Evolutionary conservation across 2,888 invertebrate species (phyloP).

Genomic region (Melanophora roralis): DNA sequence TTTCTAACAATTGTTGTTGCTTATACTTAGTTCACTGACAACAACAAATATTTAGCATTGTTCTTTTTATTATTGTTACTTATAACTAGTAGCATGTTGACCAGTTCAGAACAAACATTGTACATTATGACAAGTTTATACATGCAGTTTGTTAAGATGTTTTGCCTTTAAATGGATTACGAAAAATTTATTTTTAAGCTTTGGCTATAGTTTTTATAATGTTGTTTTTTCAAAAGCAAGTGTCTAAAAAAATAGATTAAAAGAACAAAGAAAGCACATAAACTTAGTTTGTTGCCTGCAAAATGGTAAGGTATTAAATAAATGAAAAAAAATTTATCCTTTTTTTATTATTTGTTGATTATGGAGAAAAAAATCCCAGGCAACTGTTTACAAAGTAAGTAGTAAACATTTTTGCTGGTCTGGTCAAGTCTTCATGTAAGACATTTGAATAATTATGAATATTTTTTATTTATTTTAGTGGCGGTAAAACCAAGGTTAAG

Average conservation of each 20-base stretch:
- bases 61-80: constrained; percentile 10
- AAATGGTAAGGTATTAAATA: too few species aligned
- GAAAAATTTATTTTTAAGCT: constrained; percentile 74
- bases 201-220: not conserved
- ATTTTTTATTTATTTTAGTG: too few species aligned
- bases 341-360: not conserved
- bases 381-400: not conserved
- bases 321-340: too few species aligned
- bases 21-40: constrained; percentile 27
- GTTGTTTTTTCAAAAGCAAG: not conserved
- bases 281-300: too few species aligned
- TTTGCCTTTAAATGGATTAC: constrained; percentile 72
- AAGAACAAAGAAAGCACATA: not conserved
- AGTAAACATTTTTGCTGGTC: not conserved
- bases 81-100: constrained; percentile 26
- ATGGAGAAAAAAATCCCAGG: too few species aligned
- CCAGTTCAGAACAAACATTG: constrained; percentile 42
- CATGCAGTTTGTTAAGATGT: constrained; percentile 34
- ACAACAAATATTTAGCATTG: constrained; percentile 24
- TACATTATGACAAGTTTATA: constrained; percentile 23
- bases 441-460: not conserved
- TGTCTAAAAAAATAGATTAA: not conserved
- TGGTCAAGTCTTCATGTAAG: not conserved
- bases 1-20: not conserved
- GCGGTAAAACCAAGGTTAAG: too few species aligned